Conservation (phyloP, 2,113 vertebrate species). For the Polypterus bichir region DNA sequence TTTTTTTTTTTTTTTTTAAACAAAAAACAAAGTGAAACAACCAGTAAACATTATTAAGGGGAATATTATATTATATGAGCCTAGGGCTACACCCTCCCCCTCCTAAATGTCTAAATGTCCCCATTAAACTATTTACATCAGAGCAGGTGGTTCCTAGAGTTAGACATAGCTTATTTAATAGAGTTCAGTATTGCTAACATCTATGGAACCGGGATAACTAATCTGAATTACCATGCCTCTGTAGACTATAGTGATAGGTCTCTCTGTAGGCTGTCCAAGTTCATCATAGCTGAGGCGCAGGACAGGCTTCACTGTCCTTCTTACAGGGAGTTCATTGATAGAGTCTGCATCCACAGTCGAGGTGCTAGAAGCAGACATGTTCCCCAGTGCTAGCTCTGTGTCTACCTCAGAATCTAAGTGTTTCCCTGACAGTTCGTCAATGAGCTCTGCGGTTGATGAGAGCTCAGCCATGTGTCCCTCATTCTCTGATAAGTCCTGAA, state of each 20-base stretch:
- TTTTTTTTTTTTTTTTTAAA: too few species aligned
- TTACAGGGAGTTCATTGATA: not conserved
- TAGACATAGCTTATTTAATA: not conserved
- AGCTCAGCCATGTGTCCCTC: not conserved
- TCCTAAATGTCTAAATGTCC: not conserved
- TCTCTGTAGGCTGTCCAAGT: not conserved
- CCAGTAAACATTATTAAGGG: too few species aligned
- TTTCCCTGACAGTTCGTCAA: not conserved
- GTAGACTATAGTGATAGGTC: not conserved
- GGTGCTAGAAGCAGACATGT: not conserved
- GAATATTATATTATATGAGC: too few species aligned
- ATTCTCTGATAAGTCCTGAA: too few species aligned
- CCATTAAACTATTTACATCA: not conserved
- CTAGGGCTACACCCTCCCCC: not conserved
- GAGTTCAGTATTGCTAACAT: too few species aligned
- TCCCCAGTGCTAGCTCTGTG: not conserved
- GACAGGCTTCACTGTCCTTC: conserved; percentile 1
- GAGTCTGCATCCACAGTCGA: not conserved
- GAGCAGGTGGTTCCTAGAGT: not conserved
- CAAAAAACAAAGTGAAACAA: too few species aligned
- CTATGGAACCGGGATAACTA: not conserved
- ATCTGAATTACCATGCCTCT: not conserved
- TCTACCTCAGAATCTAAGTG: not conserved
- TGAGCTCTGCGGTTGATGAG: not conserved
- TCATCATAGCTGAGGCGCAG: not conserved